Percentiles rank a stretch among this genome's conserved stretches.
Conservation (phyloP, 2,113 vertebrate species). For the Papio anubis region DNA sequence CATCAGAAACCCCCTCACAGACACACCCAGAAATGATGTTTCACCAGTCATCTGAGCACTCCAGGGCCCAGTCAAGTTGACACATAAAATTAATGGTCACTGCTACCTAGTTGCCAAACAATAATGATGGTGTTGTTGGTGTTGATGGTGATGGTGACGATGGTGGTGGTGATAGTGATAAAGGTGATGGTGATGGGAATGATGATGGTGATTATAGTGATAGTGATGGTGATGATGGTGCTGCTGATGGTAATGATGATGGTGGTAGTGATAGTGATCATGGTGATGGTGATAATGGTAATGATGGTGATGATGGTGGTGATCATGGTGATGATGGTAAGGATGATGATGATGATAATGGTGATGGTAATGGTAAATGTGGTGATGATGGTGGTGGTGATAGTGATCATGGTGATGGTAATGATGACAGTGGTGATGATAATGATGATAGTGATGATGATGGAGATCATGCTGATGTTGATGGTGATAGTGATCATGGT, state of each 20-base stretch:
- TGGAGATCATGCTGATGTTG: rapidly evolving
- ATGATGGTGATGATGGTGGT: no score
- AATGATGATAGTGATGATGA: rapidly evolving
- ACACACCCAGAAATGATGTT: background rate
- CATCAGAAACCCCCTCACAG: background rate
- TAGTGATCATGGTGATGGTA: background rate
- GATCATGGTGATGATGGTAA: background rate
- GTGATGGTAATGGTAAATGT: no score
- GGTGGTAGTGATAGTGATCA: rapidly evolving
- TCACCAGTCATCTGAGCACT: background rate
- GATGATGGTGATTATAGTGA: background rate
- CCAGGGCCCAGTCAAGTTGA: background rate
- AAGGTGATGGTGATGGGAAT: no score
- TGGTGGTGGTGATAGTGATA: no score
- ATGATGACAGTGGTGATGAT: background rate
- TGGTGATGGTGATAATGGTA: no score
- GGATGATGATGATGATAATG: no score
- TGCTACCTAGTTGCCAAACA: background rate
- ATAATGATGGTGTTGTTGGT: background rate
- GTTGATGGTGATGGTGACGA: background rate
- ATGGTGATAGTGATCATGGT: rapidly evolving
- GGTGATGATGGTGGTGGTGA: background rate
- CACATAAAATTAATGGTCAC: background rate
- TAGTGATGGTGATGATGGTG: no score
- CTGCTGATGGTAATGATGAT: background rate